Percentiles rank a stretch among this genome's conserved stretches.
Conservation (phyloP, 1,140 invertebrate species). For the Drosophila kikkawai region DNA sequence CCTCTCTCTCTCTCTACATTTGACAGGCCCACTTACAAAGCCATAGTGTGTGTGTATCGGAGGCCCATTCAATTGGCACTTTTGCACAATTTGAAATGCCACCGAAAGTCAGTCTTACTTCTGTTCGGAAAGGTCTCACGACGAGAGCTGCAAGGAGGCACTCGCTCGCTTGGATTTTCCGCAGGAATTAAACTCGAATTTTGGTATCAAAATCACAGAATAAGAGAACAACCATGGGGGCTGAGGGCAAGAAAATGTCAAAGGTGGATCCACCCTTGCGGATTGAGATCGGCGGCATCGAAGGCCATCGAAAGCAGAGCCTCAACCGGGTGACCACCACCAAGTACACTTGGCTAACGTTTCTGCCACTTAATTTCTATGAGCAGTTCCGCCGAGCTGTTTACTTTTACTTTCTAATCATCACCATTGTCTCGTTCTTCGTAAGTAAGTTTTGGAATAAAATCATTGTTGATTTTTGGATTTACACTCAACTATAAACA, state of each 20-base stretch:
- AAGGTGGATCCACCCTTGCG: constrained; percentile 20
- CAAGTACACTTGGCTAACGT: constrained; percentile 92
- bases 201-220: not conserved
- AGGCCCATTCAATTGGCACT: constrained; percentile 22
- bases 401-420: constrained; percentile 93
- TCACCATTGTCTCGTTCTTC: constrained; percentile 88
- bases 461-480: no score
- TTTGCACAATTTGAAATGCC: constrained; percentile 8
- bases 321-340: constrained; percentile 88
- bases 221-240: not conserved
- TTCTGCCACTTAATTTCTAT: constrained; percentile 92
- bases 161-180: not conserved
- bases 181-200: not conserved
- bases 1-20: not conserved
- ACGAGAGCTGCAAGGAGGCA: constrained; percentile 10
- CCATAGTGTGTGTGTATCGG: constrained; percentile 15
- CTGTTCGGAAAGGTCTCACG: constrained; percentile 43
- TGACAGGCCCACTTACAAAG: constrained; percentile 28
- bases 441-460: constrained; percentile 86
- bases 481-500: constrained; percentile 8
- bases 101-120: constrained; percentile 51
- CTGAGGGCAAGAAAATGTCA: not conserved
- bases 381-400: constrained; percentile 93
- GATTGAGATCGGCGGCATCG: constrained; percentile 42
- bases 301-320: not conserved